Evolutionary conservation across 1,140 invertebrate genomes (phyloP).

Genomic region (Drosophila ogumai): DNA sequence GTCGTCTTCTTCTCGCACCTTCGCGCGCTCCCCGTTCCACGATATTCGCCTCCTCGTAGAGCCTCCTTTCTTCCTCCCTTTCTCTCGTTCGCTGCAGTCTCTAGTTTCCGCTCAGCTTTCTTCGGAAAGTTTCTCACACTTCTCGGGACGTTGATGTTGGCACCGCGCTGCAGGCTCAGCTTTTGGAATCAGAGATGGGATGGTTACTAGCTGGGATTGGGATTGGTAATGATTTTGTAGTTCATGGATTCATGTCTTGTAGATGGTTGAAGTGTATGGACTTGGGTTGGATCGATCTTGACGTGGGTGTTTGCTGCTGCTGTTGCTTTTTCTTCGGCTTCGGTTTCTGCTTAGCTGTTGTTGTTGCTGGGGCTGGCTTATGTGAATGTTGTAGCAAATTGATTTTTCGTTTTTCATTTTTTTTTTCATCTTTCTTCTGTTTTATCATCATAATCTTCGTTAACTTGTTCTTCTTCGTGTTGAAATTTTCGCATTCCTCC

Average conservation of each 20-base stretch:
- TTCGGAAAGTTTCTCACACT: conserved; percentile 33
- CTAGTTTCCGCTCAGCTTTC: conserved; percentile 40
- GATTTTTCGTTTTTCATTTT: conserved; percentile 66
- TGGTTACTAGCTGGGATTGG: conserved; percentile 53
- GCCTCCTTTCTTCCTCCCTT: conserved; percentile 28
- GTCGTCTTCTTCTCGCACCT: conserved; percentile 27
- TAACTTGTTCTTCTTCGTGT: conserved; percentile 59
- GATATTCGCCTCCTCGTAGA: conserved; percentile 20
- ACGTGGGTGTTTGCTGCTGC: conserved; percentile 62
- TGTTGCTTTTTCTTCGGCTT: conserved; percentile 52
- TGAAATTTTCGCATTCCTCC: conserved; percentile 57
- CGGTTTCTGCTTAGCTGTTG: conserved; percentile 45
- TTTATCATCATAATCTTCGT: conserved; percentile 13
- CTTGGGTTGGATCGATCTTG: conserved; percentile 61
- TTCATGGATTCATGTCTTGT: conserved; percentile 25
- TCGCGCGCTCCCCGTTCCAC: conserved; percentile 14
- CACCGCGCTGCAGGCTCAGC: conserved; percentile 77
- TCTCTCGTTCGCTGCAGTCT: conserved; percentile 28
- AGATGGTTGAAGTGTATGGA: conserved; percentile 18
- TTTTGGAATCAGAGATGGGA: conserved; percentile 80
- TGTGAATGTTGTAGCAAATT: conserved; percentile 64
- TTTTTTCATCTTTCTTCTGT: conserved; percentile 53
- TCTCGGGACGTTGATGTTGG: conserved; percentile 52
- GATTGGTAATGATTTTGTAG: conserved; percentile 37
- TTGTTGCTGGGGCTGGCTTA: conserved; percentile 64